These are phyloP conservation scores for Tipula helvola DNA, from an alignment of 2,888 invertebrate species.

Conservation along the genomic window DNA sequence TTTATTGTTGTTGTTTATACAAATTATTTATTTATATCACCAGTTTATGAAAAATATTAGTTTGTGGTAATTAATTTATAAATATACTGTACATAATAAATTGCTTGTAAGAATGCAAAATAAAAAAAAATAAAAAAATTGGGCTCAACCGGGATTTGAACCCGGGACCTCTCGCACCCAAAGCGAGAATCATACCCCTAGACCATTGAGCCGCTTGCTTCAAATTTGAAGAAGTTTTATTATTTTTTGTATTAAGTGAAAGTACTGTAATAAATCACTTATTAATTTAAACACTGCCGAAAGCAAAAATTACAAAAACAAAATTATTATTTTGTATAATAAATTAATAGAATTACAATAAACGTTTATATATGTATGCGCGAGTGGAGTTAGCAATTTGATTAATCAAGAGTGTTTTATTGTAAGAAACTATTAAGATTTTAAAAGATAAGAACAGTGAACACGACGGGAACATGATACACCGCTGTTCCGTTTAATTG, in stretches of 20 bases:
- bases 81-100: too few relatives aligned
- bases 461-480: background rate
- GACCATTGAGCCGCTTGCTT: constrained; percentile 44
- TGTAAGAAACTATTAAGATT: background rate
- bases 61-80: too few relatives aligned
- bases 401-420: background rate
- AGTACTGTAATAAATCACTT: background rate
- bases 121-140: constrained; percentile 18
- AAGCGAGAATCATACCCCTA: constrained; percentile 57
- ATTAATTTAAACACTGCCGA: background rate
- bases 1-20: background rate
- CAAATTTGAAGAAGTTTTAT: too few relatives aligned
- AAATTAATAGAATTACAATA: background rate
- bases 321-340: background rate
- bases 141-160: constrained; percentile 56
- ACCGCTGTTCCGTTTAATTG: background rate
- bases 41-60: too few relatives aligned
- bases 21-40: background rate
- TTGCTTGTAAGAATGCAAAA: constrained; percentile 12
- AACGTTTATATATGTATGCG: background rate
- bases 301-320: background rate
- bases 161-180: constrained; percentile 56
- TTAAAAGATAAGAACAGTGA: background rate
- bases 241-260: background rate
- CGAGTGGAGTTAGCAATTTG: background rate